phyloP scores from a whole-genome alignment of 2,797 vertebrate species.

The Falco biarmicus region DNA sequence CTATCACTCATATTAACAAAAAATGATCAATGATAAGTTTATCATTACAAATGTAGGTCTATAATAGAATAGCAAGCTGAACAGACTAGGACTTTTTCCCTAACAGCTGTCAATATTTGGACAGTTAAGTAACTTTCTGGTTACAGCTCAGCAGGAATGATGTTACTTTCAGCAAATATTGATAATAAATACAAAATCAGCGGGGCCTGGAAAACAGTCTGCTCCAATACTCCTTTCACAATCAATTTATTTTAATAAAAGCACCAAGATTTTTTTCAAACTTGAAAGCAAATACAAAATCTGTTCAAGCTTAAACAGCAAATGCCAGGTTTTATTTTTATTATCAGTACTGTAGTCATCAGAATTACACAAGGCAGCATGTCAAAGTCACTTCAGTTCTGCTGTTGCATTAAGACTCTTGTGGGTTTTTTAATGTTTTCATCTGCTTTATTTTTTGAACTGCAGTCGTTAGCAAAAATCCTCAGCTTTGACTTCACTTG shows the following conservation, averaged over 20 bases:
- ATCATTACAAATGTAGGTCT: background rate
- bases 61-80: background rate
- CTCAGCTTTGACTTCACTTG: background rate
- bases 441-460: background rate
- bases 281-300: background rate
- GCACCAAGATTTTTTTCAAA: background rate
- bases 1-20: background rate
- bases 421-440: fast-evolving
- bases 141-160: background rate
- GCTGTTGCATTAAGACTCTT: background rate
- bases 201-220: background rate
- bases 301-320: background rate
- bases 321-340: background rate
- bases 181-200: slow-evolving; percentile 34
- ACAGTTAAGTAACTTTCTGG: slow-evolving; percentile 21
- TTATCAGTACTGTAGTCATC: background rate
- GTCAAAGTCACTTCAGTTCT: background rate
- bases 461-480: background rate
- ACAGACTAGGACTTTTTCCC: background rate
- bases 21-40: background rate
- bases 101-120: slow-evolving; percentile 18
- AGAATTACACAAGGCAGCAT: background rate
- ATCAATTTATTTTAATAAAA: slow-evolving; percentile 27
- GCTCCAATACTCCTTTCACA: background rate
- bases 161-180: slow-evolving; percentile 38